Evolutionary conservation across 2,888 invertebrate genomes (phyloP).

Genomic region (Andricus quercusramuli): DNA sequence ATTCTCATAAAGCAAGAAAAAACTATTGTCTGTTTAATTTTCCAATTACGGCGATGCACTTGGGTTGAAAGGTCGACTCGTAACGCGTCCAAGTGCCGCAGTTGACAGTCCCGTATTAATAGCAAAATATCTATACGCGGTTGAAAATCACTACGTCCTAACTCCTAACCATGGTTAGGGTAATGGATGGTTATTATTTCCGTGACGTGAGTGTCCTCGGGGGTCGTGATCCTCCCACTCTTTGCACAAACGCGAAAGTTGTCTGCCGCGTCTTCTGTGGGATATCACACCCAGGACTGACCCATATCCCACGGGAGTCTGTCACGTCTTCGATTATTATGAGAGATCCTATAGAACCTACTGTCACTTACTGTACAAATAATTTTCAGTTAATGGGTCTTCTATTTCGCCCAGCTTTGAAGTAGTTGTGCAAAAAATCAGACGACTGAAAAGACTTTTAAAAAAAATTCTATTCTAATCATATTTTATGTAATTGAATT

Average conservation of each 20-base stretch:
- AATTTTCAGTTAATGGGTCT: neutral
- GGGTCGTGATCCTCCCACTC: constrained; percentile 59
- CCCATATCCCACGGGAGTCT: constrained; percentile 70
- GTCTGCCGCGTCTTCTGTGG: constrained; percentile 47
- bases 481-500: no score
- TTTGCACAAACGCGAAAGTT: constrained; percentile 30
- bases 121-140: constrained; percentile 43
- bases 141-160: constrained; percentile 47
- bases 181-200: constrained; percentile 66
- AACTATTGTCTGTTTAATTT: neutral
- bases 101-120: constrained; percentile 50
- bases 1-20: neutral
- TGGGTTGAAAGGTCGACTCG: constrained; percentile 48
- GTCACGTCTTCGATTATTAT: constrained; percentile 54
- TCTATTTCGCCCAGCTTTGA: neutral
- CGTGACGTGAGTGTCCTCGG: constrained; percentile 62
- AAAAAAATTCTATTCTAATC: no score
- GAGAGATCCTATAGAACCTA: neutral
- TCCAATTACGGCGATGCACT: neutral
- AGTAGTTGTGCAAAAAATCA: neutral
- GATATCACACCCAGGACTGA: constrained; percentile 66
- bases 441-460: no score
- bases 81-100: constrained; percentile 43
- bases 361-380: constrained; percentile 6
- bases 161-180: constrained; percentile 47